Evolutionary conservation across 30 jellyfish, hydroid and myxozoan species (phyloP), one percentile per base, ranked within the genome.

Genomic region (Nemopilema nomurai): DNA sequence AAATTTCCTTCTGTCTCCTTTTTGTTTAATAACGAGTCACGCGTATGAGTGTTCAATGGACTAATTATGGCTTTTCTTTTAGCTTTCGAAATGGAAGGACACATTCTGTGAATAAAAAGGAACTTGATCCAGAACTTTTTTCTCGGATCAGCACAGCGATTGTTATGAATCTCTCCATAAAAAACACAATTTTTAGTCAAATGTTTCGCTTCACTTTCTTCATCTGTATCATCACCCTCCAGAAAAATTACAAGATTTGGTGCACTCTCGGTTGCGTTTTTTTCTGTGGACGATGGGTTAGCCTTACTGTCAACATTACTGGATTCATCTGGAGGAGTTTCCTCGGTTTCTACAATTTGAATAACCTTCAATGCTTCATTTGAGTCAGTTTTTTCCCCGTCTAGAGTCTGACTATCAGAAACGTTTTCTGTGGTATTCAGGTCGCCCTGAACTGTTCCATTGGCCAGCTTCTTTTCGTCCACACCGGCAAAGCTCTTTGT

Each of bases 401-500:
- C 66, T 25, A 17, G 17, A 13, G 41, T 21, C 18, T 63, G 7
- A 19, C 18, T 24, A 74, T 32, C 28, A 67, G 89, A 6, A 16
- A 8, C 78, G 0, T 33, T 32, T 25, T 20, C 67, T 62, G 79
- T 49, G 17, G n/a, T 81, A 27, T 84, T 71, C 24, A 1, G 27
- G 4, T 30, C 86, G 28, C 41, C 33, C 33, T 4, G 18, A 16
- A 18, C 84, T 7, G 21, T n/a, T 0, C 49, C 51, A 20, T 81
- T 74, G 22, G 50, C 82, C 49, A 72, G 75, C 13, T 19, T 6
- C 64, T 64, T 66, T 8, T 73, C 96, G 16, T 74, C 73, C 52
- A 62, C 28, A 18, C 96, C 92, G 16, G 98, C 82, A 23, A 93
- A 83, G 49, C 91, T 93, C 64, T 93, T 85, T 1, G 97, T 91